These are phyloP conservation scores for Macrotrachela quadricornifera DNA, from an alignment of 1,140 invertebrate species.

Conservation along the genomic window DNA sequence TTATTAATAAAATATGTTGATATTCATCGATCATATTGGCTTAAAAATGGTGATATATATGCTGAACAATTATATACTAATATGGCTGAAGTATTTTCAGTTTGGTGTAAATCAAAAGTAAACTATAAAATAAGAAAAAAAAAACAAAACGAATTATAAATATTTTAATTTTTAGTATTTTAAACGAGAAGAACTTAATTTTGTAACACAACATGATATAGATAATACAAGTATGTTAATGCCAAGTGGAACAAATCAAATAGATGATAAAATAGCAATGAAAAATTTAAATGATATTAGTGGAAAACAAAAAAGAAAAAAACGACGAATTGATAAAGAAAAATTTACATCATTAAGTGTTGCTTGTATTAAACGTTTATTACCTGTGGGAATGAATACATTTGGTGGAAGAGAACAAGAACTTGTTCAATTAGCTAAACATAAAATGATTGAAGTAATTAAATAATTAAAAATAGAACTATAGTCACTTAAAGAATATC, in stretches of 20 bases:
- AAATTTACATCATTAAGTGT: constrained; percentile 91
- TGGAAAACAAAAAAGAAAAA: constrained; percentile 23
- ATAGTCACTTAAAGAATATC: too few relatives aligned
- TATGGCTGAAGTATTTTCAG: constrained; percentile 46
- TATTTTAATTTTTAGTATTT: constrained; percentile 37
- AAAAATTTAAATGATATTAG: background rate
- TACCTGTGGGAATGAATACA: constrained; percentile 92
- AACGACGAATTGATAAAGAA: constrained; percentile 71
- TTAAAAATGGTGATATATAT: constrained; percentile 24
- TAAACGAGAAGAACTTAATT: constrained; percentile 91
- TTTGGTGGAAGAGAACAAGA: constrained; percentile 96
- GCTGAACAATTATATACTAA: constrained; percentile 27
- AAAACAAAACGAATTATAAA: too few relatives aligned
- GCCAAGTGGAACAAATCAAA: constrained; percentile 11
- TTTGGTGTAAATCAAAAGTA: constrained; percentile 74
- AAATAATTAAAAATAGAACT: too few relatives aligned
- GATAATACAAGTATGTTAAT: constrained; percentile 92
- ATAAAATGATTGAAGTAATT: constrained; percentile 62
- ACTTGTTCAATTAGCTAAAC: constrained; percentile 92
- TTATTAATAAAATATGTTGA: constrained; percentile 96
- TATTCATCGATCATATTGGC: constrained; percentile 40
- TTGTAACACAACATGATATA: constrained; percentile 94
- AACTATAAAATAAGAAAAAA: too few relatives aligned
- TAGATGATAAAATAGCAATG: background rate
- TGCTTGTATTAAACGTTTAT: constrained; percentile 76